Conservation (phyloP, 2,113 vertebrate species). For the Apus apus region DNA sequence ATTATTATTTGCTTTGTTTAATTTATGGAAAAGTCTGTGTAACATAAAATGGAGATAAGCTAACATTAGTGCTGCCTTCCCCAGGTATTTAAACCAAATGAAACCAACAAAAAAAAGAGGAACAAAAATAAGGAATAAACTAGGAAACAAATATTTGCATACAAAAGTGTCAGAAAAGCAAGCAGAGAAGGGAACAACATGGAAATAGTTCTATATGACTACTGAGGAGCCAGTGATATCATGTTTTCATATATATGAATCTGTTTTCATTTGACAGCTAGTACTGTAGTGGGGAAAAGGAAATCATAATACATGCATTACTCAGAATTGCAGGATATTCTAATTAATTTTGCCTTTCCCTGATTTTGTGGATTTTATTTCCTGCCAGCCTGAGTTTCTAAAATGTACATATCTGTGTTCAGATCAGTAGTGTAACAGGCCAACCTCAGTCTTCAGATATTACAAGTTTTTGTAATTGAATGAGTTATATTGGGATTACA, state of each 20-base stretch:
- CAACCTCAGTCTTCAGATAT: not conserved
- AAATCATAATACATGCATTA: not conserved
- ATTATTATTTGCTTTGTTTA: not conserved
- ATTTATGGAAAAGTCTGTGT: not conserved
- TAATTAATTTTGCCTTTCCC: not conserved
- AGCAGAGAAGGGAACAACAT: not conserved
- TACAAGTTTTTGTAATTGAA: not conserved
- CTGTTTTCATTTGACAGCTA: not conserved
- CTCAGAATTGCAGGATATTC: not conserved
- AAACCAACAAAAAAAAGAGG: not conserved
- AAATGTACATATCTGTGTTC: not conserved
- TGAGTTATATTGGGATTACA: not conserved
- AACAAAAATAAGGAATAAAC: not conserved
- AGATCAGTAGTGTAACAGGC: not conserved
- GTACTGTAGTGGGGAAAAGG: not conserved
- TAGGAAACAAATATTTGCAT: not conserved
- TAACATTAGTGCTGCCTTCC: not conserved
- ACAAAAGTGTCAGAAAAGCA: not conserved
- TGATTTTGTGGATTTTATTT: not conserved
- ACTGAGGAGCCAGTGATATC: not conserved
- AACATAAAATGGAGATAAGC: not conserved
- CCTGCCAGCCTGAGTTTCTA: not conserved
- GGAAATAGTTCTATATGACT: not conserved
- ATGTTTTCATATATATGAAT: fast-evolving
- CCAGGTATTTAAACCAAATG: not conserved